Evolutionary conservation across 1,140 invertebrate species (phyloP).

Genomic region (Penaeus indicus): DNA sequence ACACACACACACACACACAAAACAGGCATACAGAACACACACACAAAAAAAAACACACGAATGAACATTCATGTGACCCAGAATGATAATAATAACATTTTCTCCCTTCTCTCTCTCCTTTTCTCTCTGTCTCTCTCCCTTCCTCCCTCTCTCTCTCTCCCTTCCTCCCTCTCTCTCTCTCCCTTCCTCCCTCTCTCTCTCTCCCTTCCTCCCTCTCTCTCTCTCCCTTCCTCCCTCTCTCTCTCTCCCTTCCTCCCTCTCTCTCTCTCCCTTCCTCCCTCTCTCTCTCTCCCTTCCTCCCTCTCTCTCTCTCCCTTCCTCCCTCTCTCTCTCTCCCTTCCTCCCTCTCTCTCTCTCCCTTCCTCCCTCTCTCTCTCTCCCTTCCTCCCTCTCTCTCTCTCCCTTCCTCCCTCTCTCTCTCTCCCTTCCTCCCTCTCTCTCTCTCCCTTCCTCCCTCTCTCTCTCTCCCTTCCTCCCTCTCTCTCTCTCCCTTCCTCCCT

Average conservation of each 20-base stretch:
- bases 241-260: neutral
- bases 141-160: neutral
- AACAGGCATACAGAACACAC: too few species aligned
- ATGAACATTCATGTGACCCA: too few species aligned
- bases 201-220: too few species aligned
- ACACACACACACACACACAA: too few species aligned
- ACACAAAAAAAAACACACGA: too few species aligned
- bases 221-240: neutral
- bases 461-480: neutral
- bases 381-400: neutral
- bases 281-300: neutral
- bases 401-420: neutral
- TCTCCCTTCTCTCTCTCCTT: slow-evolving; percentile 13
- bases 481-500: neutral
- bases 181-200: neutral
- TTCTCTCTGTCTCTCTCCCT: neutral
- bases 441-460: slow-evolving; percentile 4
- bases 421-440: too few species aligned
- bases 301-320: neutral
- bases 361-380: neutral
- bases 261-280: neutral
- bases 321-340: neutral
- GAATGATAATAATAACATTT: neutral
- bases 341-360: slow-evolving; percentile 3
- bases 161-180: neutral